Evolutionary conservation across 2,113 vertebrate genomes (phyloP).

Genomic region (Otocyon megalotis): DNA sequence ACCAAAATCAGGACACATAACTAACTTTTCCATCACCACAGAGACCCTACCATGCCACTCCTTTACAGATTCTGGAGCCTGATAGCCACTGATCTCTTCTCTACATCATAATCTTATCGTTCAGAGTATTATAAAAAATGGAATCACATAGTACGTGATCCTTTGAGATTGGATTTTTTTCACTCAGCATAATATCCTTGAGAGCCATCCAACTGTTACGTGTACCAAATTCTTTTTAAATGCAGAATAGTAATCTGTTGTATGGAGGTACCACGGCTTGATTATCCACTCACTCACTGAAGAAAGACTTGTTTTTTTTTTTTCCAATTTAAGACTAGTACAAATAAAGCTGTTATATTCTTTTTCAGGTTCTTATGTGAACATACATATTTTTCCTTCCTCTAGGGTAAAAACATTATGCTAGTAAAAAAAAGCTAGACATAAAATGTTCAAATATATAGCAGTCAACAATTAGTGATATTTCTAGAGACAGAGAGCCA

Average conservation of each 20-base stretch:
- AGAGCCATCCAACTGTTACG: neutral
- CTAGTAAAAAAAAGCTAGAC: neutral
- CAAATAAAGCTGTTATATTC: neutral
- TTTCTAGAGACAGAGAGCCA: neutral
- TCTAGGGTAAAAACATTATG: neutral
- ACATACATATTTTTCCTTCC: neutral
- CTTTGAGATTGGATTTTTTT: neutral
- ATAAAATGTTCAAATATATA: neutral
- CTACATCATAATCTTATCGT: neutral
- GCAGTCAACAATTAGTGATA: neutral
- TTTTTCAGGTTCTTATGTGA: neutral
- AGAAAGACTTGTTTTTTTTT: neutral
- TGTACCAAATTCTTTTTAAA: neutral
- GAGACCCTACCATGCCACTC: neutral
- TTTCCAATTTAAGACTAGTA: neutral
- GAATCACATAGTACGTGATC: neutral
- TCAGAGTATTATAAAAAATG: neutral
- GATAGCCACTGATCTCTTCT: neutral
- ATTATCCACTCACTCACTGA: neutral
- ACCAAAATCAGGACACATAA: neutral
- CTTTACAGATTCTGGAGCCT: neutral
- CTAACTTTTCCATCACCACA: neutral
- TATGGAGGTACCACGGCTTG: neutral
- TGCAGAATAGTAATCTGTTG: neutral
- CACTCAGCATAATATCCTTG: neutral